Percentiles rank a stretch among this genome's conserved stretches.
Conservation (phyloP, 2,888 invertebrate genomes). For the Drosophila flavopinicola region DNA sequence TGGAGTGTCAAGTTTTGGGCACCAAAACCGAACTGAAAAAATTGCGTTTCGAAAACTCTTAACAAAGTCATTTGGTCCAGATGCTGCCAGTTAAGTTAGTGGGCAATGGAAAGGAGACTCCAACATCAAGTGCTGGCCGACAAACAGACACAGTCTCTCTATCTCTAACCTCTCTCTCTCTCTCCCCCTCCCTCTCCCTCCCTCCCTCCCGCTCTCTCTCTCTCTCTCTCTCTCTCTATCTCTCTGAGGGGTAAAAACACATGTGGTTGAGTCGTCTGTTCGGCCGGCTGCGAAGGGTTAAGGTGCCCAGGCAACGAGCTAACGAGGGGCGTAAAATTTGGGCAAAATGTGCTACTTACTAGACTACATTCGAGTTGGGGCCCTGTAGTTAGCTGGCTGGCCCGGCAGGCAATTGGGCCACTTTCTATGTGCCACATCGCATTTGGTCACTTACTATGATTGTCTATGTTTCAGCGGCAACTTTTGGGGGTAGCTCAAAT, state of each 20-base stretch:
- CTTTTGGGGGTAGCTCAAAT: conserved; percentile 51
- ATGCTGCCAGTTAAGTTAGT: conserved; percentile 74
- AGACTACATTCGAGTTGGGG: conserved; percentile 6
- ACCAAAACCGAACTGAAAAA: conserved; percentile 60
- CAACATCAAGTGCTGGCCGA: conserved; percentile 21
- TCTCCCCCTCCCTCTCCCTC: background rate
- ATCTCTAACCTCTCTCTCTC: background rate
- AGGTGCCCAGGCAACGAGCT: conserved; percentile 37
- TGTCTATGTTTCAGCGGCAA: conserved; percentile 55
- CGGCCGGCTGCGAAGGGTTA: conserved; percentile 64
- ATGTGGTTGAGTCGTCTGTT: conserved; percentile 63
- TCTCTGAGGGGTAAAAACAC: conserved; percentile 50
- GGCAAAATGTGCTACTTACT: conserved; percentile 65
- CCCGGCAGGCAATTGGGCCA: conserved; percentile 35
- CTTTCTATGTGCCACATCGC: conserved; percentile 40
- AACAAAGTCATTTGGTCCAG: conserved; percentile 79
- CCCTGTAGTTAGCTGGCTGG: conserved; percentile 8
- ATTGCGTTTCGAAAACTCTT: conserved; percentile 79
- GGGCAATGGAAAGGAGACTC: conserved; percentile 28
- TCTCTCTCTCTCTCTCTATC: background rate
- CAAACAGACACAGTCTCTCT: conserved; percentile 39
- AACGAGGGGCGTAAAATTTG: conserved; percentile 49
- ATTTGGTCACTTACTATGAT: conserved; percentile 72
- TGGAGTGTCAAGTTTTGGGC: conserved; percentile 33
- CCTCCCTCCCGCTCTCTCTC: background rate